phyloP scores from a whole-genome alignment of 1,140 invertebrate genomes.

The Potamilus streckersoni region DNA sequence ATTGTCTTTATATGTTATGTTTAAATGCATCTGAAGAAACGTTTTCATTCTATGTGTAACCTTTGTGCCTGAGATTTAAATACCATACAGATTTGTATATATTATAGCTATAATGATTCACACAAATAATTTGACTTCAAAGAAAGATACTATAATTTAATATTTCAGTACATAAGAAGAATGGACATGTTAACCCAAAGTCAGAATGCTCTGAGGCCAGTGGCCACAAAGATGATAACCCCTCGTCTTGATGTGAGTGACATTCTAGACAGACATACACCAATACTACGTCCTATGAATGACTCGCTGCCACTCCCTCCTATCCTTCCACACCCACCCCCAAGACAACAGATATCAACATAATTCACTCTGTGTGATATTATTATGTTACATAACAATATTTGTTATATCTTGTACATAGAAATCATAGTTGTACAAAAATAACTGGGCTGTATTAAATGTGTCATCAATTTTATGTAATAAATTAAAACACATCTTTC shows the following conservation, averaged over 20 bases:
- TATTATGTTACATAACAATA: too few relatives aligned
- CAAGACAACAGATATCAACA: conserved; percentile 1
- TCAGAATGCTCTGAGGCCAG: conserved; percentile 46
- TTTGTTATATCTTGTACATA: too few relatives aligned
- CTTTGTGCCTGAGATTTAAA: background rate
- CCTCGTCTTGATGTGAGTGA: conserved; percentile 52
- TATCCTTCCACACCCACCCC: conserved; percentile 48
- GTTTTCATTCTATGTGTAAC: background rate
- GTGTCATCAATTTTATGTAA: too few relatives aligned
- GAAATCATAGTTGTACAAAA: too few relatives aligned
- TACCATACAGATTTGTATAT: background rate
- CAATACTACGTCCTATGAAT: conserved; percentile 51
- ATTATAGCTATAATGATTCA: background rate
- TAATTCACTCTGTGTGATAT: too few relatives aligned
- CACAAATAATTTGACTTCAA: background rate
- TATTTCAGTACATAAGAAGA: conserved; percentile 52
- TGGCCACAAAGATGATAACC: conserved; percentile 33
- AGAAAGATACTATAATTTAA: conserved; percentile 17
- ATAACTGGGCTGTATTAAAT: too few relatives aligned
- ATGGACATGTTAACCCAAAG: conserved; percentile 47
- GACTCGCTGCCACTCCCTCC: conserved; percentile 59
- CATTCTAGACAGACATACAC: conserved; percentile 56
- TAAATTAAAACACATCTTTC: too few relatives aligned
- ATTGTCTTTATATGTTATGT: background rate
- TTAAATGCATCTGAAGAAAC: too few relatives aligned